Conservation (phyloP, 2,888 invertebrate species). For the Zele albiditarsus region DNA sequence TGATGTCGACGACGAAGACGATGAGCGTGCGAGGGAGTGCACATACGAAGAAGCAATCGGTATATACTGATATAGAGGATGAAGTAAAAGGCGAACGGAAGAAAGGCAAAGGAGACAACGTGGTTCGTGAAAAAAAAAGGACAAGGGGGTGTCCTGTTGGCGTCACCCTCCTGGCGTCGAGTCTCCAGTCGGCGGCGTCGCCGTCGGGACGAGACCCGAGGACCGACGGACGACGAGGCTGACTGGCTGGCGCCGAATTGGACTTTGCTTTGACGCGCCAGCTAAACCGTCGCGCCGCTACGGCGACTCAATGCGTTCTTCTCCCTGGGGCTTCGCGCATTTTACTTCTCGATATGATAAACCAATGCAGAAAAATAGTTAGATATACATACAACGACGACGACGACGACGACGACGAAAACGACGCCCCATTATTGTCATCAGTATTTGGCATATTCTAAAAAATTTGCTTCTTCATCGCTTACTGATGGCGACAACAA, state of each 20-base stretch:
- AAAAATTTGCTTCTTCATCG: neutral
- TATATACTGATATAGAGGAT: neutral
- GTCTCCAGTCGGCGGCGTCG: conserved; percentile 36
- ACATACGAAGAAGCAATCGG: neutral
- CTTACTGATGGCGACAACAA: neutral
- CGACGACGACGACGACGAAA: conserved; percentile 5
- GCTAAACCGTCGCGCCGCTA: conserved; percentile 44
- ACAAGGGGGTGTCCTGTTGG: conserved; percentile 40
- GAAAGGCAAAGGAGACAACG: conserved; percentile 33
- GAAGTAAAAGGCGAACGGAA: conserved; percentile 26
- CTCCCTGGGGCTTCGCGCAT: conserved; percentile 19
- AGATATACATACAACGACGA: conserved; percentile 15
- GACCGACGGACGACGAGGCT: conserved; percentile 37
- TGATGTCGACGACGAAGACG: neutral
- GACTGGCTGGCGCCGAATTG: conserved; percentile 43
- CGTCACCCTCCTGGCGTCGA: conserved; percentile 45
- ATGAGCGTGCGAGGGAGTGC: neutral
- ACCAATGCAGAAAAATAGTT: conserved; percentile 27
- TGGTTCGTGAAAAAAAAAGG: conserved; percentile 31
- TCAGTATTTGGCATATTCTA: neutral
- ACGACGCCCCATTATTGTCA: neutral
- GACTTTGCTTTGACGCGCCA: conserved; percentile 46
- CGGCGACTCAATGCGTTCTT: conserved; percentile 39
- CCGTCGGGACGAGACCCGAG: conserved; percentile 41
- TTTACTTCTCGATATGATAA: conserved; percentile 34